Evolutionary conservation across 23 tunicate species (phyloP), one percentile per base, ranked within the genome.

Genomic region (Halocynthia aurantium): DNA sequence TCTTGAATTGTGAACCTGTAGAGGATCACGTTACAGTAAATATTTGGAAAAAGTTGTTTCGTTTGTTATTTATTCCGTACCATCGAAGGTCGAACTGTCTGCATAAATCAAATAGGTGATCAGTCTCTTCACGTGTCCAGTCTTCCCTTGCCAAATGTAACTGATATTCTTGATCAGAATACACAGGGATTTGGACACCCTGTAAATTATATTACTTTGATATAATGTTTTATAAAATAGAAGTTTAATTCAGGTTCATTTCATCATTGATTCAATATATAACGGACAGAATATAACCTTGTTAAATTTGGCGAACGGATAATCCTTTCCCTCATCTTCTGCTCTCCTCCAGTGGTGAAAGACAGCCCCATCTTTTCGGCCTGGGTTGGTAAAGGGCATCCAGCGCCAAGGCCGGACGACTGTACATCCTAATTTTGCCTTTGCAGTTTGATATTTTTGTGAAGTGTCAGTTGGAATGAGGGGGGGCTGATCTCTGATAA

Each of bases 111-210:
- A 86, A 78, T 15, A 92, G 71, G 53, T 86, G 93, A 60, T 83
- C 88, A 0, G 98, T 92, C 69, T 92, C 98, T 52, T 82, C 98
- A 65, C 78, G 77, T 7, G 87, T 76, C 98, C 98, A 92, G 60
- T 82, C 88, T 61, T 86, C 98, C 67, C 57, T 58, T 19, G 92
- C 80, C 13, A 92, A 71, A 53, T 75, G 73, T 55, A 82, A 92
- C 22, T 92, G 89, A 54, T 92, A 92, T 62, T 92, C 98, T 79
- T 92, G 89, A 44, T 92, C 98, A n/a, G 98, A 83, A 70, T 92
- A 92, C 22, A 86, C 82, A 0, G 98, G 93, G 10, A 92, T 73
- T 7, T 92, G 80, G 21, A 92, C 79, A 55, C 58, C 6, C 78
- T 74, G 66, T 13, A 6, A 67, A 12, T 20, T 20, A 67, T 20